A percentile compares a stretch with the other conserved stretches of the same genome.
Evolutionary conservation across 2,888 invertebrate species (phyloP).

Genomic region (Cheilosia vernalis): DNA sequence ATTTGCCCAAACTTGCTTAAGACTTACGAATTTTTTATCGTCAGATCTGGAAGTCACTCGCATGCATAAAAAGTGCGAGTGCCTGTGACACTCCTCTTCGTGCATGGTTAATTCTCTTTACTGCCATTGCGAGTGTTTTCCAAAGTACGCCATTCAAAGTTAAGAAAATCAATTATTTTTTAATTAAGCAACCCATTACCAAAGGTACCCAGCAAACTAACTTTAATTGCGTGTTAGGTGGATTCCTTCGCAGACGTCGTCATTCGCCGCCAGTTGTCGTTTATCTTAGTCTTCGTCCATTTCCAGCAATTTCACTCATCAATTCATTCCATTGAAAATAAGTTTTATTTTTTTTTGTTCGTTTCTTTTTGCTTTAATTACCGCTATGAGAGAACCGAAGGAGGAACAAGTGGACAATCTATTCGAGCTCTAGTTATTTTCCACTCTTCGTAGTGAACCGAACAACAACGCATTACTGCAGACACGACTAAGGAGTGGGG

Average conservation of each 20-base stretch:
- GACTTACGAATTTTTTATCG: background rate
- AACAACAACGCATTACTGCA: background rate
- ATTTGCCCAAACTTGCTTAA: too few species aligned
- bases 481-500: conserved; percentile 2
- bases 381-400: conserved; percentile 48
- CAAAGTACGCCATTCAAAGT: conserved; percentile 16
- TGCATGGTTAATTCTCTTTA: background rate
- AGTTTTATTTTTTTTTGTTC: conserved; percentile 24
- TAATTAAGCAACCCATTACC: conserved; percentile 64
- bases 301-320: conserved; percentile 49
- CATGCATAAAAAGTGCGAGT: background rate
- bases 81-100: background rate
- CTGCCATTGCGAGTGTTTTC: conserved; percentile 22
- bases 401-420: conserved; percentile 55
- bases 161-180: conserved; percentile 64
- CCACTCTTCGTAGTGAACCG: conserved; percentile 1
- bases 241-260: conserved; percentile 38
- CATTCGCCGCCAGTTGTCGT: conserved; percentile 22
- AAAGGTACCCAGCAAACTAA: conserved; percentile 47
- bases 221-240: conserved; percentile 53
- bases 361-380: conserved; percentile 55
- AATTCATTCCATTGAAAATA: conserved; percentile 36
- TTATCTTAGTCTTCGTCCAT: conserved; percentile 21
- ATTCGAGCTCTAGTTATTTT: conserved; percentile 65
- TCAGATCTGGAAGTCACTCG: background rate